A percentile compares a stretch with the other conserved stretches of the same genome.
Conservation (phyloP, 2,888 invertebrate genomes). For the Cheilosia grossa region DNA sequence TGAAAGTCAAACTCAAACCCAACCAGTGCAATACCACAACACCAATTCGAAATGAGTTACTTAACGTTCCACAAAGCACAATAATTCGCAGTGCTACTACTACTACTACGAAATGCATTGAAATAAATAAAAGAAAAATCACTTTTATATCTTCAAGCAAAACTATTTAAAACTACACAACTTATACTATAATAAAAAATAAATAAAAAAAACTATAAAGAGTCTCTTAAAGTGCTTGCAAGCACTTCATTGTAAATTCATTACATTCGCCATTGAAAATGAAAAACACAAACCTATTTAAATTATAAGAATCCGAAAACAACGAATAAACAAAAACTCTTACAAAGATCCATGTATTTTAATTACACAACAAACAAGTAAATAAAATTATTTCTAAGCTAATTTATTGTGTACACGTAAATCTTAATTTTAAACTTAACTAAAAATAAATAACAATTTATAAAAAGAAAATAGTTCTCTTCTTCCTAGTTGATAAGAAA, state of each 20-base stretch:
- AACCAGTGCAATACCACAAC: too few species aligned
- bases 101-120: conserved; percentile 16
- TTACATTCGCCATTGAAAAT: conserved; percentile 67
- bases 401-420: conserved; percentile 70
- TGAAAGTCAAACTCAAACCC: too few species aligned
- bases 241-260: conserved; percentile 68
- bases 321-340: conserved; percentile 22
- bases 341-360: conserved; percentile 65
- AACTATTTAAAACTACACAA: conserved; percentile 6
- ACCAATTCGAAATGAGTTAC: conserved; percentile 46
- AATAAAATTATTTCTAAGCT: conserved; percentile 60
- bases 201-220: conserved; percentile 31
- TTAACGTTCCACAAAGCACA: conserved; percentile 67
- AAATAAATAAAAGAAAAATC: conserved; percentile 2
- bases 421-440: conserved; percentile 48
- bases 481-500: conserved; percentile 58
- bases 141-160: conserved; percentile 15
- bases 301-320: conserved; percentile 31
- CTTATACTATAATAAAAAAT: conserved; percentile 3
- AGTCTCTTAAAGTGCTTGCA: conserved; percentile 33
- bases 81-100: conserved; percentile 34
- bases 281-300: conserved; percentile 26
- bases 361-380: conserved; percentile 38
- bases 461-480: conserved; percentile 39
- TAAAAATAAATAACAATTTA: conserved; percentile 13